These are phyloP conservation scores for Euura lappo DNA, from an alignment of 1,140 invertebrate species.

Conservation along the genomic window DNA sequence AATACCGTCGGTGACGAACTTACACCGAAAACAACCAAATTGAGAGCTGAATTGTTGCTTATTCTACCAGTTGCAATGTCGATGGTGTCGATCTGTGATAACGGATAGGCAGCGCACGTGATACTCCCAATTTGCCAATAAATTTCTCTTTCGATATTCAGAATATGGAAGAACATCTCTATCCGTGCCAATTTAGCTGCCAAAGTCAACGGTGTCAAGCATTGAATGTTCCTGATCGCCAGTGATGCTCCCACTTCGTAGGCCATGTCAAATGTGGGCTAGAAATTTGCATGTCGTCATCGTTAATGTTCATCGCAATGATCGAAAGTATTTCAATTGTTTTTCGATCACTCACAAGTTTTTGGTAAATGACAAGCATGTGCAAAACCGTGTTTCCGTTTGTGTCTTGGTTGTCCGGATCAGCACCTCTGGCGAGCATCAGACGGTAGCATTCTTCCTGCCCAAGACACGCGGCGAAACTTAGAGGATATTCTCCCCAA, in stretches of 20 bases:
- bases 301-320: too few species aligned
- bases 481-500: constrained; percentile 97
- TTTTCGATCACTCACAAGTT: constrained; percentile 69
- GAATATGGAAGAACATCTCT: constrained; percentile 95
- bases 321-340: constrained; percentile 13
- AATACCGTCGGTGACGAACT: constrained; percentile 43
- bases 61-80: constrained; percentile 89
- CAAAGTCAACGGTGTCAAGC: constrained; percentile 91
- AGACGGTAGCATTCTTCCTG: constrained; percentile 97
- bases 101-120: constrained; percentile 94
- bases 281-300: constrained; percentile 29
- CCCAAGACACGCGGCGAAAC: constrained; percentile 94
- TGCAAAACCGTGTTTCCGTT: constrained; percentile 98
- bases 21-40: constrained; percentile 98
- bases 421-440: constrained; percentile 91
- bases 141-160: constrained; percentile 93
- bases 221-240: constrained; percentile 83
- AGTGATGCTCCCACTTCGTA: constrained; percentile 90
- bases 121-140: constrained; percentile 97
- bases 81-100: constrained; percentile 97
- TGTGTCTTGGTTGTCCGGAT: constrained; percentile 94
- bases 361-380: constrained; percentile 96
- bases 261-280: constrained; percentile 94
- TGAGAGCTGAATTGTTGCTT: constrained; percentile 91
- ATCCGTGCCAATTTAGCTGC: constrained; percentile 92